A percentile compares a stretch with the other conserved stretches of the same genome.
phyloP scores from a whole-genome alignment of 2,888 invertebrate genomes.

The Phortica okadai region DNA sequence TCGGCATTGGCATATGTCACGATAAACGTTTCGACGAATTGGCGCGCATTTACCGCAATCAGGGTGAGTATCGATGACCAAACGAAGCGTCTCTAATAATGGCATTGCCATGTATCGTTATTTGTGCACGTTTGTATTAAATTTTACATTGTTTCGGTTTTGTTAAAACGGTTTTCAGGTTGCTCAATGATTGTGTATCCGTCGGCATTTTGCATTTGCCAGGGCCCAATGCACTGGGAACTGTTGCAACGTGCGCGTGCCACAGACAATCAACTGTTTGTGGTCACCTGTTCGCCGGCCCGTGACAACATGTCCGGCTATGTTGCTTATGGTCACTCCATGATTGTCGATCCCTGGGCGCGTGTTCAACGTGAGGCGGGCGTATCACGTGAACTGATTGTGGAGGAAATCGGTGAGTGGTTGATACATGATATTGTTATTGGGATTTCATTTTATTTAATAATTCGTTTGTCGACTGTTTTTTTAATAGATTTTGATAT shows the following conservation, averaged over 20 bases:
- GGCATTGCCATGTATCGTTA: not conserved
- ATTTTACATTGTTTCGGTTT: constrained; percentile 9
- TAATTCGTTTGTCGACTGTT: not conserved
- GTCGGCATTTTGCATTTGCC: constrained; percentile 84
- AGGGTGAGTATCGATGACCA: constrained; percentile 73
- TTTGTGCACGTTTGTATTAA: constrained; percentile 2
- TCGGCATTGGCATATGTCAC: constrained; percentile 97
- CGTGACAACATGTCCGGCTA: constrained; percentile 86
- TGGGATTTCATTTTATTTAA: not conserved
- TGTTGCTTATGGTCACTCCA: constrained; percentile 92
- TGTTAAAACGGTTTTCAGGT: constrained; percentile 76
- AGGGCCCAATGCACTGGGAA: constrained; percentile 95
- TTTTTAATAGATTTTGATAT: constrained; percentile 80
- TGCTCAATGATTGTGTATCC: constrained; percentile 93
- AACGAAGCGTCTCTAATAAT: not conserved
- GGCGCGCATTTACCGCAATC: constrained; percentile 83
- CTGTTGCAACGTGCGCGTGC: constrained; percentile 88
- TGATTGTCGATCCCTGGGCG: constrained; percentile 88
- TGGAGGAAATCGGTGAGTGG: constrained; percentile 84
- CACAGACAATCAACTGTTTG: constrained; percentile 92
- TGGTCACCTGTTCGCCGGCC: constrained; percentile 90
- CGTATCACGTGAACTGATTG: constrained; percentile 83
- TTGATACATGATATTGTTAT: not conserved
- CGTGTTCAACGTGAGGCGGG: constrained; percentile 83
- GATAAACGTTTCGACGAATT: constrained; percentile 94